Evolutionary conservation across 2,113 vertebrate species (phyloP), one percentile per base, ranked within the genome.

Genomic region (Carassius auratus): DNA sequence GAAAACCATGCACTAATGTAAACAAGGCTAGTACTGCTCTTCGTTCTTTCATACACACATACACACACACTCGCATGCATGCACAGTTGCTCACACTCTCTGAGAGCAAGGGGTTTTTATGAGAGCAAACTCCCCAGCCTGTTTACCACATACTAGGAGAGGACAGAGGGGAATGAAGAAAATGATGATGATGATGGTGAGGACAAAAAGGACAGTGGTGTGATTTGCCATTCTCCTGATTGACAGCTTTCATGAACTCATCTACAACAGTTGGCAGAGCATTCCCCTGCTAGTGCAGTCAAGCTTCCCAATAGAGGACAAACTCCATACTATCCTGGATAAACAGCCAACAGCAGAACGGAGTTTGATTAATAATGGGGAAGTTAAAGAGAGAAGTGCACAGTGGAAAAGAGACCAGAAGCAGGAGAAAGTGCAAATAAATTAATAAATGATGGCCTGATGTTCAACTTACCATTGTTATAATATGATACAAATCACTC

Each of bases 81-180:
- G 3, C 62, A 55, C 75, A 85, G 21, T 23, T 64, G 61, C 73
- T 71, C 81, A 21, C 14, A 3, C 42, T 26, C 78, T 21, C 69
- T 19, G 2, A 42, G 59, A 76, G 61, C 77, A 68, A 15, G 68
- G 45, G 73, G 10, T 61, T 69, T 77, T 83, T 2, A 57, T 1
- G n/a, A 92, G 89, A 93, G 90, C 91, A 92, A 93, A 50, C 90
- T 69, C 85, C 90, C 87, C 76, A 33, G 74, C 87, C 80, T 87
- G 75, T 88, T 90, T 86, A 86, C 84, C 81, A 92, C 89, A 90
- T 45, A 86, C 23, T 45, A 86, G 81, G 68, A 91, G 89, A 86
- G 84, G 85, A 85, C 89, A 21, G 78, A 80, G 61, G 50, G 55
- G 38, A 74, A 73, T 84, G 83, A 81, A 23, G 61, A 85, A 85